phyloP scores from a whole-genome alignment of 2,797 vertebrate species.

The Bryconaethiops microstoma region DNA sequence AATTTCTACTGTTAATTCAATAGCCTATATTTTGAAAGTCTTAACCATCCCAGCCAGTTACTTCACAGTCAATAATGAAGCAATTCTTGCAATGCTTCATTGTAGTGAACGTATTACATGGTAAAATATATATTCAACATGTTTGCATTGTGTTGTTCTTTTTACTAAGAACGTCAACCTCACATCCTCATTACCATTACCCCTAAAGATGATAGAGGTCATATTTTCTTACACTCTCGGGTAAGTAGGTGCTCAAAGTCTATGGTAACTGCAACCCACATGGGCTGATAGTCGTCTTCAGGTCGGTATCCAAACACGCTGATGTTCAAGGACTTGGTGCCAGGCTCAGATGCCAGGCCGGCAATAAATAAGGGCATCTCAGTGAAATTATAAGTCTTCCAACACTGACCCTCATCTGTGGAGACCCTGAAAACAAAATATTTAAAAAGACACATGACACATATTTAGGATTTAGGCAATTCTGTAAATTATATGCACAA shows the following conservation, averaged over 20 bases:
- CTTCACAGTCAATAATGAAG: not conserved
- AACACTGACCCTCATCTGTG: constrained; percentile 82
- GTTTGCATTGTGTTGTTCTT: no score
- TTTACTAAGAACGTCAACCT: no score
- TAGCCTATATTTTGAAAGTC: no score
- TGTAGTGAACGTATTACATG: not conserved
- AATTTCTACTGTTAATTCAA: no score
- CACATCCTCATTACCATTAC: not conserved
- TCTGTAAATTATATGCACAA: not conserved
- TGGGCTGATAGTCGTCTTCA: constrained; percentile 75
- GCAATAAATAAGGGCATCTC: constrained; percentile 80
- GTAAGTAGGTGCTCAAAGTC: constrained; percentile 81
- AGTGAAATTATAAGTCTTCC: constrained; percentile 82
- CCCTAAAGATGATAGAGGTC: not conserved
- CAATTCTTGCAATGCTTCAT: not conserved
- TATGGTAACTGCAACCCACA: constrained; percentile 82
- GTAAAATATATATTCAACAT: not conserved
- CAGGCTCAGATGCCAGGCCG: constrained; percentile 79
- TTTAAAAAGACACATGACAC: not conserved
- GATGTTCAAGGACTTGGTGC: constrained; percentile 80
- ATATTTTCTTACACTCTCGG: constrained; percentile 75
- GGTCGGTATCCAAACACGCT: constrained; percentile 83
- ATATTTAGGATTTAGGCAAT: not conserved
- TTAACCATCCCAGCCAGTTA: not conserved
- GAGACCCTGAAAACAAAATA: constrained; percentile 73